Base-by-base conservation (phyloP, 2,888 invertebrate genomes). In the Leucophora obtusa region DNA sequence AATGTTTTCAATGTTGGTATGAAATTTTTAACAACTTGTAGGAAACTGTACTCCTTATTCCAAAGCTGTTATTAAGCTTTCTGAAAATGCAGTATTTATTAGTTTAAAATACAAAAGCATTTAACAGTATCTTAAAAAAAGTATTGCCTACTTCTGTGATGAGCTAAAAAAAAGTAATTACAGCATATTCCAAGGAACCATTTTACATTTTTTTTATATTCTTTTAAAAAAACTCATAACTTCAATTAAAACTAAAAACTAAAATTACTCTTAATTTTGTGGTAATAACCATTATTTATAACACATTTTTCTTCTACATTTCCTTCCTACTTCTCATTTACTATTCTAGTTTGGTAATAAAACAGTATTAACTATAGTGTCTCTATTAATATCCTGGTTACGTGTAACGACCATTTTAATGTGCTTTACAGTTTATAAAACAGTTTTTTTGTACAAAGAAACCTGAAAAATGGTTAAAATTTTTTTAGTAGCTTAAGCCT, bases 351-450 rank as follows among this genome's bases (percentile, higher is more conserved):
- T 65, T 73, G 66, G 81, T 74, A 77, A 81, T 81, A 81, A 81
- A 81, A 77, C 70, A 77, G 77, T 60, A 81, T 81, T 81, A 81
- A 77, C 73, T 77, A 74, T 77, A 74, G 81, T 81, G 81, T 81
- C 81, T 77, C 73, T 81, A 77, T 81, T 81, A 81, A 81, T 77
- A 81, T 77, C 73, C 81, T 73, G 81, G 81, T 81, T 81, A 81
- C 81, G 81, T 81, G 81, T 81, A 81, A 77, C 66, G 81, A 74
- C 81, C 77, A 66, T 74, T 81, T 77, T 81, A 73, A 81, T 81
- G 76, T 53, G 73, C 73, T 74, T 77, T 77, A 74, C 70, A 74
- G 73, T 70, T 81, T 81, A 54, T 79, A 50, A 58, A 70, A 70
- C 4, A 1, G 43, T 47, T 47, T 59, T 35, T 35, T n/a, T 47